Conservation (phyloP, 2,113 vertebrate species). For the Dasyurus viverrinus region DNA sequence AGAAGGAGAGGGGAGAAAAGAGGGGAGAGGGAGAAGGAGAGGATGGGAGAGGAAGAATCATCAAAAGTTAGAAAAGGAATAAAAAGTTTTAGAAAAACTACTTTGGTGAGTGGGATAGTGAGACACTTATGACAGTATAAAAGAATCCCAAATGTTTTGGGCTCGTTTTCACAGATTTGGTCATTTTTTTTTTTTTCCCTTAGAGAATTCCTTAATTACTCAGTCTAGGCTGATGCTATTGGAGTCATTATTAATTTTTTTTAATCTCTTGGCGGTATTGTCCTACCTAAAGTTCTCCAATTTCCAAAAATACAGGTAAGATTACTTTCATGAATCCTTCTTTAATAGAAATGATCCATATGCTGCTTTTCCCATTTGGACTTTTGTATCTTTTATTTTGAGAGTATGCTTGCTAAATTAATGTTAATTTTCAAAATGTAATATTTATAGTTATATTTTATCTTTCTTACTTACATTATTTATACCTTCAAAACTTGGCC, state of each 20-base stretch:
- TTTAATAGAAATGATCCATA: accelerated
- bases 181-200: not conserved
- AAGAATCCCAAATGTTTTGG: not conserved
- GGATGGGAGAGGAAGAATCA: not conserved
- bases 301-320: slow-evolving; percentile 85
- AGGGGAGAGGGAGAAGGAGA: too few species aligned
- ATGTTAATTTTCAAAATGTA: not conserved
- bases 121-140: not conserved
- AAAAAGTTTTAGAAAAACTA: not conserved
- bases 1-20: too few species aligned
- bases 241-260: slow-evolving; percentile 95
- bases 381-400: not conserved
- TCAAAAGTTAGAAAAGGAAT: not conserved
- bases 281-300: slow-evolving; percentile 93
- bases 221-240: slow-evolving; percentile 96
- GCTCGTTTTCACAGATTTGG: accelerated
- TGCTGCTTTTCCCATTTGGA: not conserved
- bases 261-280: slow-evolving; percentile 90
- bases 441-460: not conserved
- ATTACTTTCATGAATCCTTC: not conserved
- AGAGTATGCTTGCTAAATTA: not conserved
- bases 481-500: not conserved
- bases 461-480: not conserved
- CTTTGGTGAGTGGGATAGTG: not conserved
- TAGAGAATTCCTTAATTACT: slow-evolving; percentile 95